Conservation (phyloP, 2,113 vertebrate species). For the Ammodytes dubius region DNA sequence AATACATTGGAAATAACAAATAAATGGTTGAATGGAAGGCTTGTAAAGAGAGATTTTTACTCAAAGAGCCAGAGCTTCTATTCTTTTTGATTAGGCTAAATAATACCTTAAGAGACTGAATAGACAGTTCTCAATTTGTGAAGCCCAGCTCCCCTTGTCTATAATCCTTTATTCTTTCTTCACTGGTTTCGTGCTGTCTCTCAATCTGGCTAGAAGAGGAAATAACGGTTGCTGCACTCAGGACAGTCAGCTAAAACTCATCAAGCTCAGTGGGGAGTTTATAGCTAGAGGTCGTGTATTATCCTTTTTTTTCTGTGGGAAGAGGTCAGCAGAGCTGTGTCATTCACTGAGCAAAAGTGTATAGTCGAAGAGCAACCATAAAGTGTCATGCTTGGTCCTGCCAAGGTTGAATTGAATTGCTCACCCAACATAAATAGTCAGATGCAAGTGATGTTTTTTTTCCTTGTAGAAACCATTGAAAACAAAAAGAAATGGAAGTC, state of each 20-base stretch:
- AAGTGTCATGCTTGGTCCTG: slow-evolving; percentile 3
- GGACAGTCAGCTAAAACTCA: slow-evolving; percentile 53
- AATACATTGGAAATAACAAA: background rate
- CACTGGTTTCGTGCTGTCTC: slow-evolving; percentile 9
- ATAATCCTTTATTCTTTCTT: slow-evolving; percentile 46
- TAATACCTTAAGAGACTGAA: slow-evolving; percentile 55
- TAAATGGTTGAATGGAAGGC: background rate
- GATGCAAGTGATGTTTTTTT: background rate
- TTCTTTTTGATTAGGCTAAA: slow-evolving; percentile 39
- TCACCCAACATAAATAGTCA: slow-evolving; percentile 1
- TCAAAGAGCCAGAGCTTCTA: background rate
- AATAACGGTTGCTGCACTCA: slow-evolving; percentile 8
- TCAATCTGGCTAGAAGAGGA: slow-evolving; percentile 28
- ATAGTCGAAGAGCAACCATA: background rate
- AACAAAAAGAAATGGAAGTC: slow-evolving; percentile 1
- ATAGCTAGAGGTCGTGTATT: slow-evolving; percentile 26
- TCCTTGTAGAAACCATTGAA: background rate
- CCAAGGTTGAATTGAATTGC: slow-evolving; percentile 8
- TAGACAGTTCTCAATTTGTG: slow-evolving; percentile 36
- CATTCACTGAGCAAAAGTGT: background rate
- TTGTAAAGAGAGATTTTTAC: slow-evolving; percentile 14
- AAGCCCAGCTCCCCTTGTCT: slow-evolving; percentile 40
- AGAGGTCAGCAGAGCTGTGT: slow-evolving; percentile 30
- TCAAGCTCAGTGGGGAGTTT: slow-evolving; percentile 27
- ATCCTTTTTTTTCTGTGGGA: slow-evolving; percentile 32